phyloP scores from a whole-genome alignment of 1,140 invertebrate species.

The Sycophila sp. region DNA sequence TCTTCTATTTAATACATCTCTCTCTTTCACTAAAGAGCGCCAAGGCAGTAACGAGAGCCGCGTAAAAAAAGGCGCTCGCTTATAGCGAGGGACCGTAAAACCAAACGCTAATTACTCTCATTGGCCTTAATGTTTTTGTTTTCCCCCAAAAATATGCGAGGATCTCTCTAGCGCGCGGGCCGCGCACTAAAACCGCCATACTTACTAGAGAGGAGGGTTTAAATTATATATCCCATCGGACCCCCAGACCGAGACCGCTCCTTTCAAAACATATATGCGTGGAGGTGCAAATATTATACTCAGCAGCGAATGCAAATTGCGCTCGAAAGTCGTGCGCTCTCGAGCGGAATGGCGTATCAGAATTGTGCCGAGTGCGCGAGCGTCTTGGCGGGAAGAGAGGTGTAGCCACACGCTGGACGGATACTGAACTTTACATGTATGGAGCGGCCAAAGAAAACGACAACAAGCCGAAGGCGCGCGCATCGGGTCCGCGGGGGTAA shows the following conservation, averaged over 20 bases:
- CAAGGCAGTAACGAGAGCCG: too few relatives aligned
- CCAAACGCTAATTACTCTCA: conserved; percentile 33
- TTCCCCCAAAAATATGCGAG: conserved; percentile 18
- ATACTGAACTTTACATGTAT: not conserved
- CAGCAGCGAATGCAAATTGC: conserved; percentile 14
- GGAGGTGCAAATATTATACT: conserved; percentile 29
- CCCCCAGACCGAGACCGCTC: not conserved
- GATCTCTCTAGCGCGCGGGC: not conserved
- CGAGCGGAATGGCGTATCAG: conserved; percentile 3
- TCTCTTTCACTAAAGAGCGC: not conserved
- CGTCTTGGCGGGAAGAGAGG: not conserved
- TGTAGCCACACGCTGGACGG: not conserved
- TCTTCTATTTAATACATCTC: conserved; percentile 12
- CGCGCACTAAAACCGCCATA: conserved; percentile 8
- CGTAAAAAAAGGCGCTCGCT: not conserved
- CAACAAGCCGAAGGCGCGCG: conserved; percentile 33
- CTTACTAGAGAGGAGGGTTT: conserved; percentile 13
- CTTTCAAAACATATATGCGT: not conserved
- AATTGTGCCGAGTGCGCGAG: not conserved
- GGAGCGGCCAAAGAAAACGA: conserved; percentile 26
- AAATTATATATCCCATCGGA: conserved; percentile 29
- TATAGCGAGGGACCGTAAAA: conserved; percentile 4
- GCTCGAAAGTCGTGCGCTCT: not conserved
- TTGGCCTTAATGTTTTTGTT: conserved; percentile 29
- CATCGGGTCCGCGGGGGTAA: not conserved